A percentile compares a stretch with the other conserved stretches of the same genome.
phyloP scores from a whole-genome alignment of 2,113 vertebrate species.

The Promerops cafer region DNA sequence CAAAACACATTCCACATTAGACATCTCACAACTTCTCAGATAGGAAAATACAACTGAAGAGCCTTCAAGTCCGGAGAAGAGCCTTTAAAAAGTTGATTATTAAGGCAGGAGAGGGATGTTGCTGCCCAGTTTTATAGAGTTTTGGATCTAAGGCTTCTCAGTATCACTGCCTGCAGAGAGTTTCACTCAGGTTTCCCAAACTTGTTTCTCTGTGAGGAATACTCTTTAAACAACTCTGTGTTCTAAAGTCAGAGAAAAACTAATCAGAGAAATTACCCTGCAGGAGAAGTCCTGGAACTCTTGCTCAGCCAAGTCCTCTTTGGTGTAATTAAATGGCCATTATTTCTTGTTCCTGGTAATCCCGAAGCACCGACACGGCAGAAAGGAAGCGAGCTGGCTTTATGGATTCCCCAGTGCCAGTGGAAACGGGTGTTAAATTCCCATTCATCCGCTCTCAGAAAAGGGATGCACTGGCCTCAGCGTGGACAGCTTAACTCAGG shows the following conservation, averaged over 20 bases:
- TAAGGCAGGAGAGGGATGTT: background rate
- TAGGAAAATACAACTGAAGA: background rate
- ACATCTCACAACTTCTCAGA: background rate
- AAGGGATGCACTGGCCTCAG: background rate
- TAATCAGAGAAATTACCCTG: background rate
- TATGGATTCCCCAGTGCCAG: accelerated
- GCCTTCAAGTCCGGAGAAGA: background rate
- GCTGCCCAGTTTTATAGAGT: background rate
- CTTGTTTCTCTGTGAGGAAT: accelerated
- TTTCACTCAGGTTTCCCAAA: background rate
- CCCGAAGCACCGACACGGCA: background rate
- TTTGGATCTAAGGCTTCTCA: background rate
- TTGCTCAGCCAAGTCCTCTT: background rate
- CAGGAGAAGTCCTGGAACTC: background rate
- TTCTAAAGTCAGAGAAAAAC: background rate
- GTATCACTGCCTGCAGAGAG: background rate
- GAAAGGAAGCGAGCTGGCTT: background rate
- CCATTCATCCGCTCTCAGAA: background rate
- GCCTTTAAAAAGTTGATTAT: background rate
- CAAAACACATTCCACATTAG: background rate
- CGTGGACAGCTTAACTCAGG: background rate
- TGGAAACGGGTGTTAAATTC: background rate
- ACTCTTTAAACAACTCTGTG: background rate
- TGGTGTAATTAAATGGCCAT: accelerated
- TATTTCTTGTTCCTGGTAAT: background rate